Conservation (phyloP, 2,113 vertebrate species). For the Erythrolamprus reginae region DNA sequence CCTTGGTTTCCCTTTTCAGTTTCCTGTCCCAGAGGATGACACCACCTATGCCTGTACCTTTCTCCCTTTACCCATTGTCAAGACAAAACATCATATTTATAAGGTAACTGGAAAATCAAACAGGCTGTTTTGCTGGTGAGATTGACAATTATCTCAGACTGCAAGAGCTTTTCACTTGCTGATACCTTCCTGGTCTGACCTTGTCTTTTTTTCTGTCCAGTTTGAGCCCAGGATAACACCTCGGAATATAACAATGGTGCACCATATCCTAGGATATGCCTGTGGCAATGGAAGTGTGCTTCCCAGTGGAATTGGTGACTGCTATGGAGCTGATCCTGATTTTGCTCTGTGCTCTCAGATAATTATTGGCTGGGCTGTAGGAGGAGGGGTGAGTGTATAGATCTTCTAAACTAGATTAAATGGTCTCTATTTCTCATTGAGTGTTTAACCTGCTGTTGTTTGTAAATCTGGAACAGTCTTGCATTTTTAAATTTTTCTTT, state of each 20-base stretch:
- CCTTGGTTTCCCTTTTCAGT: constrained; percentile 51
- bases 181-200: neutral
- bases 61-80: constrained; percentile 63
- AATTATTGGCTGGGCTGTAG: constrained; percentile 74
- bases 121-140: neutral
- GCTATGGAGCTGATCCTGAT: constrained; percentile 57
- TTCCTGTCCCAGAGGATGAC: constrained; percentile 60
- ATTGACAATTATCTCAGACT: neutral
- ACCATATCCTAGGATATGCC: constrained; percentile 76
- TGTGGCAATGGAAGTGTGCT: constrained; percentile 64
- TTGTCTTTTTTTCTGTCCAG: constrained; percentile 44
- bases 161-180: neutral
- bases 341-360: constrained; percentile 62
- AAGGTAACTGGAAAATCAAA: constrained; percentile 58
- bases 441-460: neutral
- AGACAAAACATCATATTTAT: constrained; percentile 73
- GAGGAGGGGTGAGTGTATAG: constrained; percentile 72
- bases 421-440: neutral
- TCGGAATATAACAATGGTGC: constrained; percentile 62
- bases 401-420: neutral
- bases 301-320: constrained; percentile 43
- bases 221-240: constrained; percentile 65
- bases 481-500: neutral
- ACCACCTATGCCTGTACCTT: constrained; percentile 80
- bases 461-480: neutral